These are phyloP conservation scores for Drosophila meridionalis DNA, from an alignment of 2,888 invertebrate genomes.

Conservation along the genomic window DNA sequence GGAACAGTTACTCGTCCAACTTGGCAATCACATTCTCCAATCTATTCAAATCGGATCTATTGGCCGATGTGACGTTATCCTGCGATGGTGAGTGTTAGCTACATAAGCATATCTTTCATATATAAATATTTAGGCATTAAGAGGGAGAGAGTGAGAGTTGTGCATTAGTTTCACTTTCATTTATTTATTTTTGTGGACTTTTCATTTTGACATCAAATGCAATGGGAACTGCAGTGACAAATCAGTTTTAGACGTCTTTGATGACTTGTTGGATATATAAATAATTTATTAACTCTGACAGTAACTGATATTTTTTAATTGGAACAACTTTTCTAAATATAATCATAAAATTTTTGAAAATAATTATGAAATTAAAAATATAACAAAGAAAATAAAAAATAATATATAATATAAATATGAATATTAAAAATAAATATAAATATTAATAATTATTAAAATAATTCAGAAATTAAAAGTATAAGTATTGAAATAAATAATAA, in stretches of 20 bases:
- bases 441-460: not conserved
- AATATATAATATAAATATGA: not conserved
- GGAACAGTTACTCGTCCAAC: conserved; percentile 98
- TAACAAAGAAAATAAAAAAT: not conserved
- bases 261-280: not conserved
- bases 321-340: not conserved
- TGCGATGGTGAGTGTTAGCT: conserved; percentile 91
- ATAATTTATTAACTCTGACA: not conserved
- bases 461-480: not conserved
- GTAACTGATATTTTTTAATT: not conserved
- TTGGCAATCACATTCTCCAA: conserved; percentile 96
- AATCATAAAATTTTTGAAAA: not conserved
- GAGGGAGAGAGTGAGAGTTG: not conserved
- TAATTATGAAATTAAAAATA: not conserved
- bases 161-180: not conserved
- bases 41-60: conserved; percentile 96
- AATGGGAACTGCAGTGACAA: conserved; percentile 10
- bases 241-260: not conserved
- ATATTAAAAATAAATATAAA: not conserved
- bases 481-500: not conserved
- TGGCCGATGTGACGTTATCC: conserved; percentile 96
- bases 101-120: not conserved
- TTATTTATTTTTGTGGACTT: not conserved
- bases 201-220: conserved; percentile 26
- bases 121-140: not conserved